phyloP scores from a whole-genome alignment of 2,888 invertebrate genomes.

The Neria commutata region DNA sequence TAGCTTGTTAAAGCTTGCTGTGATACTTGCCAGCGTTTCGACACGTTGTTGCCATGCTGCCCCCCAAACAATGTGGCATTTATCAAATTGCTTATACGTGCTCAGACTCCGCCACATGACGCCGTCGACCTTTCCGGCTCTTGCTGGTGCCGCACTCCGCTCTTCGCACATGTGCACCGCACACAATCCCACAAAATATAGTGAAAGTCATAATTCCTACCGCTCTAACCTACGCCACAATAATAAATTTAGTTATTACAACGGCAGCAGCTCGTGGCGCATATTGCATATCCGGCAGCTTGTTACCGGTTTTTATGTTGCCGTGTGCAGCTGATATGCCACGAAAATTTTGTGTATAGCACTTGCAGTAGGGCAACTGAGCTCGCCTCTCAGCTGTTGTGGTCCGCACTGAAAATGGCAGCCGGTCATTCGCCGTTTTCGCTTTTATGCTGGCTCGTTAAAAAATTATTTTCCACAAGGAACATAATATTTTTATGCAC shows the following conservation, averaged over 20 bases:
- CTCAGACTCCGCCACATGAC: constrained; percentile 6
- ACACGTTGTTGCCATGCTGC: background rate
- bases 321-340: background rate
- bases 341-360: background rate
- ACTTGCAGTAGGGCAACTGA: background rate
- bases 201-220: constrained; percentile 12
- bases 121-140: no score
- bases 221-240: constrained; percentile 15
- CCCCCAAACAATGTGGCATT: constrained; percentile 12
- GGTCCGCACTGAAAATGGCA: no score
- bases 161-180: background rate
- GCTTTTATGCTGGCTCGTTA: no score
- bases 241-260: constrained; percentile 19
- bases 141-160: no score
- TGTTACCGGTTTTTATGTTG: background rate
- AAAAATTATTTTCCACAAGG: no score
- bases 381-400: no score
- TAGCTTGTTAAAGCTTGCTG: no score
- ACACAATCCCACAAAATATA: background rate
- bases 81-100: constrained; percentile 17
- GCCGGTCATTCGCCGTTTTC: no score
- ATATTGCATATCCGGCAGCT: background rate
- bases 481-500: no score
- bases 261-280: background rate
- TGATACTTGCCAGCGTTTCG: background rate